Base-by-base conservation (phyloP, 2,113 vertebrate species). In the Haemorhous mexicanus region DNA sequence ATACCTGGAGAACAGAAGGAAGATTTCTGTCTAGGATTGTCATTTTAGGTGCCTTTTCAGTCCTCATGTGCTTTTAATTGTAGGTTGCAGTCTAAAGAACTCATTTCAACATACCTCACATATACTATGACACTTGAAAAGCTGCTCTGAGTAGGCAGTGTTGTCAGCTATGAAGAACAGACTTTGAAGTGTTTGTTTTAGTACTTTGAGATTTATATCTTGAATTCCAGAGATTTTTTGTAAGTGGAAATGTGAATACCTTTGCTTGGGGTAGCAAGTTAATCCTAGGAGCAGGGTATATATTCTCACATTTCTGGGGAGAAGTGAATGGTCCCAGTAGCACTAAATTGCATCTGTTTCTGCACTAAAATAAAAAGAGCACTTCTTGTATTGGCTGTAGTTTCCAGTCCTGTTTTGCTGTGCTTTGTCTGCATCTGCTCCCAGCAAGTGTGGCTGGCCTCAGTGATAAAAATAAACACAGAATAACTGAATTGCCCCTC, bases 171-270 rank as follows among this genome's bases (percentile, higher is more conserved):
- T 49, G 64, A 84, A 78, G 72, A 95, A 69, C 44, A 94, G 72
- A 39, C 69, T 93, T 95, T 87, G 78, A 90, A 93, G 83, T 94
- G 66, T 89, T 94, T 88, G 74, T 87, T 93, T 94, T 85, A 84
- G 61, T 95, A 47, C 76, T 87, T 89, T 18, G 44, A 89, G 77
- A 90, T 92, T 97, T 89, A 82, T 78, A 63, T 80, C 85, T 94
- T 87, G 50, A 79, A 93, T 96, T 96, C 66, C 73, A 77, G 47
- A 88, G 52, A 56, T 74, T 64, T 70, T 95, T 83, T 64, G 37
- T 83, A 72, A 92, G 66, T 94, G 47, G 58, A 77, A 90, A 88
- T 52, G 73, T 47, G 73, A 62, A 26, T 80, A 68, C 33, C 43
- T 87, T 66, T 66, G 28, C 32, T 56, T 76, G 56, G 68, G n/a